These are phyloP conservation scores for Drosophila niveifrons DNA, from an alignment of 2,888 invertebrate species.

Conservation along the genomic window DNA sequence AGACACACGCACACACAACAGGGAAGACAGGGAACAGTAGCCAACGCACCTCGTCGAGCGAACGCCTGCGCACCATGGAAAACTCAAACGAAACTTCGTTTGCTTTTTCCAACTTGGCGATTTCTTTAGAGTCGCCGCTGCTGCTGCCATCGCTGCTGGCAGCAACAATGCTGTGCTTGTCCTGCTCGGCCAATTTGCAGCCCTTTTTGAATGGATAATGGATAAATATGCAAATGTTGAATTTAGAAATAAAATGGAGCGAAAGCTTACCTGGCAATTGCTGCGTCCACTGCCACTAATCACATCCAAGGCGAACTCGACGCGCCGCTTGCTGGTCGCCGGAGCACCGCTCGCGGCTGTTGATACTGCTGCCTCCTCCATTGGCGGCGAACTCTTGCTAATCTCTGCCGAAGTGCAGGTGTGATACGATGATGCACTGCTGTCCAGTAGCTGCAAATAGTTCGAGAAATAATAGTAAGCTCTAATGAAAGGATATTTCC, in stretches of 20 bases:
- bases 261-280: slow-evolving; percentile 79
- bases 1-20: slow-evolving; percentile 7
- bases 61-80: slow-evolving; percentile 84
- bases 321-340: slow-evolving; percentile 65
- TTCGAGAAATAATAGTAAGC: background rate
- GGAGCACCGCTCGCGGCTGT: slow-evolving; percentile 35
- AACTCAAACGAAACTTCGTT: slow-evolving; percentile 84
- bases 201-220: slow-evolving; percentile 68
- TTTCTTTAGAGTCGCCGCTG: slow-evolving; percentile 66
- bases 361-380: slow-evolving; percentile 33
- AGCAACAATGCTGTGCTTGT: slow-evolving; percentile 59
- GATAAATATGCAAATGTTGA: slow-evolving; percentile 36
- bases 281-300: slow-evolving; percentile 20
- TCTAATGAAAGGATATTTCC: background rate
- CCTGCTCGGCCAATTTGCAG: slow-evolving; percentile 83
- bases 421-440: slow-evolving; percentile 84
- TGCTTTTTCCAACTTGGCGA: slow-evolving; percentile 80
- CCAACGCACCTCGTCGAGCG: slow-evolving; percentile 78
- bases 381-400: slow-evolving; percentile 76
- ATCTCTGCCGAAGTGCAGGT: slow-evolving; percentile 84
- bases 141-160: slow-evolving; percentile 12
- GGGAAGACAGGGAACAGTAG: background rate
- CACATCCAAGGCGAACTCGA: slow-evolving; percentile 72
- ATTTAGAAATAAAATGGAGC: background rate
- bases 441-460: slow-evolving; percentile 76